Percentiles rank a stretch among this genome's conserved stretches.
phyloP scores from a whole-genome alignment of 2,797 vertebrate species.

The Trematomus bernacchii region DNA sequence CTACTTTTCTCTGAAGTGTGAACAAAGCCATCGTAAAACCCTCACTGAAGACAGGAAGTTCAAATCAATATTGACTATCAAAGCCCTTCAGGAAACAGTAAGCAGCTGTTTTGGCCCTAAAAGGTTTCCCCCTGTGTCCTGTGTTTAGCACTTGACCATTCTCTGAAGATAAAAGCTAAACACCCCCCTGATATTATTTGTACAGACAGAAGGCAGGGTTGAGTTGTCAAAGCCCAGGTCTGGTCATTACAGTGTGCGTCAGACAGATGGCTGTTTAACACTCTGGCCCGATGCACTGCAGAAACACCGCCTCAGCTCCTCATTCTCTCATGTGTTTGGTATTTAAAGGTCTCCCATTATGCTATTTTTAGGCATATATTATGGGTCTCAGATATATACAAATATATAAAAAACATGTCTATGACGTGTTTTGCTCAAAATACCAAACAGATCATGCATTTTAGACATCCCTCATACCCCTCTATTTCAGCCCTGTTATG shows the following conservation, averaged over 20 bases:
- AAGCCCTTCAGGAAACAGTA: conserved; percentile 6
- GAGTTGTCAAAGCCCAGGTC: conserved; percentile 44
- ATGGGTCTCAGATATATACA: too few species aligned
- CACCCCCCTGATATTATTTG: conserved; percentile 12
- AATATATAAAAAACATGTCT: too few species aligned
- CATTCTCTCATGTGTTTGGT: conserved; percentile 29
- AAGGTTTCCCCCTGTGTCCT: background rate
- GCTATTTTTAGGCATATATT: too few species aligned
- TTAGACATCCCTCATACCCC: too few species aligned
- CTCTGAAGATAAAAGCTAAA: conserved; percentile 24
- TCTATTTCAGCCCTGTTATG: too few species aligned
- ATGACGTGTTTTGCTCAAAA: too few species aligned
- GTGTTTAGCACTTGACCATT: conserved; percentile 14
- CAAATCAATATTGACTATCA: conserved; percentile 14
- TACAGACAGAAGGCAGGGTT: conserved; percentile 24
- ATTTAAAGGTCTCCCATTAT: too few species aligned
- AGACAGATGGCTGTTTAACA: conserved; percentile 61
- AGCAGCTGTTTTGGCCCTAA: conserved; percentile 20
- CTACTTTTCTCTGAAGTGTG: too few species aligned
- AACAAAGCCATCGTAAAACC: background rate
- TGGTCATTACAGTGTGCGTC: conserved; percentile 43
- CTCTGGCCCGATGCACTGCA: conserved; percentile 30
- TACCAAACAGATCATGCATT: too few species aligned
- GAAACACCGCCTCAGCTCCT: background rate
- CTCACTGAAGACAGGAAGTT: background rate